These are phyloP conservation scores for Gallinago stenura DNA, from an alignment of 2,797 vertebrate genomes.

Conservation along the genomic window DNA sequence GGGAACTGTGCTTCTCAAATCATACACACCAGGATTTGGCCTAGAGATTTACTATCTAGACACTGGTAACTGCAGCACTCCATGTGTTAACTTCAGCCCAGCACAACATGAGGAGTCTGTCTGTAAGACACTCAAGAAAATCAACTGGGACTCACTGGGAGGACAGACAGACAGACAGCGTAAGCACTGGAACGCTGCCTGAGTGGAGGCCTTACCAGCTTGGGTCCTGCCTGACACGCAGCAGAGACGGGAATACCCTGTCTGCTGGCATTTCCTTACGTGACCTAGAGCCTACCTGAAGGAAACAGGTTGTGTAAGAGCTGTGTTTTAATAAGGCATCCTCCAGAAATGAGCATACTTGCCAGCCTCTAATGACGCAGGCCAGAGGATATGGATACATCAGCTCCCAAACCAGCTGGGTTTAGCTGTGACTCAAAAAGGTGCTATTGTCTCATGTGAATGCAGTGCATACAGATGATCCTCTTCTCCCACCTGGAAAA, in stretches of 20 bases:
- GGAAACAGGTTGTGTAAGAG: neutral
- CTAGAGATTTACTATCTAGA: neutral
- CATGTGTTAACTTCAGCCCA: neutral
- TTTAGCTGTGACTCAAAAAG: neutral
- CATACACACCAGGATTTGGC: neutral
- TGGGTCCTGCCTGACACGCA: neutral
- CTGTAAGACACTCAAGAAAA: neutral
- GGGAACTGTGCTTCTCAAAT: neutral
- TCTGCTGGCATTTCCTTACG: neutral
- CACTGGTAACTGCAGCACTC: neutral
- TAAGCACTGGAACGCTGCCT: neutral
- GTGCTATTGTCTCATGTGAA: neutral
- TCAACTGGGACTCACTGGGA: neutral
- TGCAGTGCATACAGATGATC: rapidly evolving
- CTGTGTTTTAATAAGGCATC: neutral
- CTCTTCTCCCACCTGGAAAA: neutral
- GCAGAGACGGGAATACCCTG: neutral
- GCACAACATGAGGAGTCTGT: neutral
- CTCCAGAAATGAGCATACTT: neutral
- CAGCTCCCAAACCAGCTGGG: neutral
- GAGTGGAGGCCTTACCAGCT: neutral
- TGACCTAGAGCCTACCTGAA: neutral
- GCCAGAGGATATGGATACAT: rapidly evolving
- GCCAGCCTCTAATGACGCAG: rapidly evolving
- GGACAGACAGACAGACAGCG: neutral